These are phyloP conservation scores for Phataginus tetradactyla DNA, from an alignment of 2,797 vertebrate species.

Conservation along the genomic window DNA sequence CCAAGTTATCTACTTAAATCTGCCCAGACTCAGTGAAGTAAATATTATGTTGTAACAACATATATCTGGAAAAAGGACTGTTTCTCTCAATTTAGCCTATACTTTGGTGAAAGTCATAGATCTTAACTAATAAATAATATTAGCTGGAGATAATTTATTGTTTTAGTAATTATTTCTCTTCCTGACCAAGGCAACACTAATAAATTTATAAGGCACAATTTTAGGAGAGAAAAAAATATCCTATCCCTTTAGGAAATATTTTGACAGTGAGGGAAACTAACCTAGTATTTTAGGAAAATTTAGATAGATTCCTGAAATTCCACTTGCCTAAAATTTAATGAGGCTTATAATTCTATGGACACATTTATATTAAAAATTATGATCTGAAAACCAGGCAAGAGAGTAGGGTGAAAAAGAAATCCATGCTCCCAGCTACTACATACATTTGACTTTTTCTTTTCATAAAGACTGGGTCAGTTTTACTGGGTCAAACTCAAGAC, in stretches of 20 bases:
- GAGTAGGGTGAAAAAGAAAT: conserved; percentile 14
- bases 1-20: neutral
- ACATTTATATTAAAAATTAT: conserved; percentile 56
- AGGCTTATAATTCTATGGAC: conserved; percentile 47
- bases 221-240: neutral
- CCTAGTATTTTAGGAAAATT: conserved; percentile 42
- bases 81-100: neutral
- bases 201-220: conserved; percentile 13
- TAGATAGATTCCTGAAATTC: conserved; percentile 48
- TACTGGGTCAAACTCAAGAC: neutral
- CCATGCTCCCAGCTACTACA: neutral
- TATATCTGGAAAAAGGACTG: neutral
- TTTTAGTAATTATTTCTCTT: conserved; percentile 18
- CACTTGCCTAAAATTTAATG: conserved; percentile 55
- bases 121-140: conserved; percentile 33
- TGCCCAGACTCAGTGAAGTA: neutral
- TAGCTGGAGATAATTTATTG: conserved; percentile 8
- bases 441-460: neutral
- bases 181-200: neutral
- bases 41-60: neutral
- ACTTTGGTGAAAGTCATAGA: neutral
- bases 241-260: conserved; percentile 39
- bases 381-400: conserved; percentile 35
- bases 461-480: neutral
- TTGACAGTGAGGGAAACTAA: conserved; percentile 39